phyloP scores from a whole-genome alignment of 2,113 vertebrate species.

The Myxocyprinus asiaticus region DNA sequence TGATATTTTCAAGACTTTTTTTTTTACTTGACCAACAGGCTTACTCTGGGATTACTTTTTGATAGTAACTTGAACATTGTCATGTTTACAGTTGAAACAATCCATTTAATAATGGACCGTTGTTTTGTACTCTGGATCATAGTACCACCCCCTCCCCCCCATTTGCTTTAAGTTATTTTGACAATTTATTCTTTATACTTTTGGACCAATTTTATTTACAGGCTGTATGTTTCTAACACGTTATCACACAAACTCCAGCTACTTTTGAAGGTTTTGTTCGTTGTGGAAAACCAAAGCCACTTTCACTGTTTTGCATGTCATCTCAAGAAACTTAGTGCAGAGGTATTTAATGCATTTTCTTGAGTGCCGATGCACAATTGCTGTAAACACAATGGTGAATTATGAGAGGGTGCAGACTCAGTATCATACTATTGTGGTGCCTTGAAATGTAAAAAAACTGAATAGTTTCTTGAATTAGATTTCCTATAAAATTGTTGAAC shows the following conservation, averaged over 20 bases:
- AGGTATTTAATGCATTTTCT: too few relatives aligned
- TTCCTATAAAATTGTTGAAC: conserved; percentile 38
- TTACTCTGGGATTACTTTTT: conserved; percentile 55
- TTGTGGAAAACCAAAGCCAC: conserved; percentile 58
- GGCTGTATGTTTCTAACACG: conserved; percentile 14
- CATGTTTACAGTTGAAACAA: conserved; percentile 57
- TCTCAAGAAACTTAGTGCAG: background rate
- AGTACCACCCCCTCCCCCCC: background rate
- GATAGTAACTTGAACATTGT: conserved; percentile 78
- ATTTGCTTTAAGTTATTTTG: background rate
- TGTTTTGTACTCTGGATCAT: conserved; percentile 35
- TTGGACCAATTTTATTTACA: conserved; percentile 46
- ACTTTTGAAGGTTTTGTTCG: conserved; percentile 29
- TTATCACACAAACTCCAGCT: background rate
- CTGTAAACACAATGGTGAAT: conserved; percentile 26
- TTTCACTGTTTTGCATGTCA: conserved; percentile 37
- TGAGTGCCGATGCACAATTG: conserved; percentile 33
- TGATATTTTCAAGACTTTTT: conserved; percentile 80
- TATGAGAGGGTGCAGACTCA: background rate
- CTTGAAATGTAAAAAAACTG: conserved; percentile 57
- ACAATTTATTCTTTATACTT: background rate
- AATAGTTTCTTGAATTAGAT: conserved; percentile 36
- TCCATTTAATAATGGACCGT: conserved; percentile 41
- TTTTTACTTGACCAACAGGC: conserved; percentile 66
- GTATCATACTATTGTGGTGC: conserved; percentile 59